A percentile compares a stretch with the other conserved stretches of the same genome.
Conservation (phyloP, 2,113 vertebrate genomes). For the Catharus fuscescens region DNA sequence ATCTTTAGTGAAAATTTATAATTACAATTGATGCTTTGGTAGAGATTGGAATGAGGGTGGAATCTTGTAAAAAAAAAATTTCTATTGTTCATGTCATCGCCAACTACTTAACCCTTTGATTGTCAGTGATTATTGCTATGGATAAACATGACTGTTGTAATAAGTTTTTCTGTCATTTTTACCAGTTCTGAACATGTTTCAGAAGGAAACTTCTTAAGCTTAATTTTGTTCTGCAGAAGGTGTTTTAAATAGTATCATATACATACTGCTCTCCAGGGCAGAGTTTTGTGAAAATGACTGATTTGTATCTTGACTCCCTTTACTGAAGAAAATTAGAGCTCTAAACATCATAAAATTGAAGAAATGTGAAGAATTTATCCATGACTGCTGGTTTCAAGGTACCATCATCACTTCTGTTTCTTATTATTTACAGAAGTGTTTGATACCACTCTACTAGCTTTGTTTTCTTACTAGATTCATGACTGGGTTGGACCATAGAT, state of each 20-base stretch:
- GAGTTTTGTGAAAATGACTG: not conserved
- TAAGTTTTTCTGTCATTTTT: not conserved
- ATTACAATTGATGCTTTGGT: conserved; percentile 67
- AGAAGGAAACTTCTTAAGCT: not conserved
- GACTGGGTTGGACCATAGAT: not conserved
- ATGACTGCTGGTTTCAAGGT: not conserved
- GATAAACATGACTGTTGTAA: not conserved
- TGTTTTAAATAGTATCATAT: not conserved
- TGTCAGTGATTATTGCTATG: not conserved
- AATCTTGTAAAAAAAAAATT: conserved; percentile 21
- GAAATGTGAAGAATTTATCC: not conserved
- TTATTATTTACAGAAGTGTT: not conserved
- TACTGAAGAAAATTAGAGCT: not conserved
- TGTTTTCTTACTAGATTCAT: not conserved
- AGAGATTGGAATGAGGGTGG: conserved; percentile 43
- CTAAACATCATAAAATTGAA: not conserved
- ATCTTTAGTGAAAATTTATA: conserved; percentile 72
- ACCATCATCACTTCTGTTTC: not conserved
- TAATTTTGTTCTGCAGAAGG: not conserved
- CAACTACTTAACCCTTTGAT: conserved; percentile 52
- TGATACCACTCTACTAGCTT: not conserved
- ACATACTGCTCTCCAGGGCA: not conserved
- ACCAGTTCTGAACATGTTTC: not conserved
- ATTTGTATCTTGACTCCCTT: not conserved
- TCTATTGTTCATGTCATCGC: conserved; percentile 18